Evolutionary conservation across 2,113 vertebrate species (phyloP).

Genomic region (Oreochromis tanganicae): DNA sequence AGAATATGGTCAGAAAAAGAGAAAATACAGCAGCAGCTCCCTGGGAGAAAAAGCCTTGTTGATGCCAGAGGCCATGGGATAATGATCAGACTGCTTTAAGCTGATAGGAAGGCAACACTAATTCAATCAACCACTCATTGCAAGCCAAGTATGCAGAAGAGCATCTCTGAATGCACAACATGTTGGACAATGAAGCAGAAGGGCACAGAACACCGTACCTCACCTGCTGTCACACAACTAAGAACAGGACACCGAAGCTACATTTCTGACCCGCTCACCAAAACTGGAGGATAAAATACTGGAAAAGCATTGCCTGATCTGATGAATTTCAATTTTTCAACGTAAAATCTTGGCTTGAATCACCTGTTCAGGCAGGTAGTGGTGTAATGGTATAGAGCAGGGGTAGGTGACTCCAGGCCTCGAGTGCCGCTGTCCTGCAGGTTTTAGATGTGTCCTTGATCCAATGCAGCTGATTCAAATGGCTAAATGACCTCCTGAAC

Average conservation of each 20-base stretch:
- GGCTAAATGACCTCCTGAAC: not conserved
- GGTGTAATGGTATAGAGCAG: not conserved
- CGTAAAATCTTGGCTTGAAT: not conserved
- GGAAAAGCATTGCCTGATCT: not conserved
- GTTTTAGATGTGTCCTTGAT: not conserved
- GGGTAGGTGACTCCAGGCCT: not conserved
- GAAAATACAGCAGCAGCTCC: not conserved
- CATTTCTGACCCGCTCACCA: not conserved
- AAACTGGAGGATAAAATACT: not conserved
- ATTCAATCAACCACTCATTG: not conserved
- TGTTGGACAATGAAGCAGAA: not conserved
- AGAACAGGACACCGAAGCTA: not conserved
- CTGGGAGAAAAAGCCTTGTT: not conserved
- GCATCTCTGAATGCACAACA: not conserved
- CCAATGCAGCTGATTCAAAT: not conserved
- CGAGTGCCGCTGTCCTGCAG: not conserved
- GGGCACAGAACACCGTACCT: not conserved
- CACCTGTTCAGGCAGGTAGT: not conserved
- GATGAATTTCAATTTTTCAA: not conserved
- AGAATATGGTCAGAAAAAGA: not conserved
- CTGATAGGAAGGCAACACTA: not conserved
- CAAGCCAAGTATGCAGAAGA: not conserved
- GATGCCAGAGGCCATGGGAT: rapidly evolving
- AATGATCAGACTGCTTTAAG: not conserved
- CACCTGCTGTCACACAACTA: not conserved